Evolutionary conservation across 2,888 invertebrate species (phyloP), one percentile per base, ranked within the genome.

Genomic region (Drosophila pseudotakahashii): DNA sequence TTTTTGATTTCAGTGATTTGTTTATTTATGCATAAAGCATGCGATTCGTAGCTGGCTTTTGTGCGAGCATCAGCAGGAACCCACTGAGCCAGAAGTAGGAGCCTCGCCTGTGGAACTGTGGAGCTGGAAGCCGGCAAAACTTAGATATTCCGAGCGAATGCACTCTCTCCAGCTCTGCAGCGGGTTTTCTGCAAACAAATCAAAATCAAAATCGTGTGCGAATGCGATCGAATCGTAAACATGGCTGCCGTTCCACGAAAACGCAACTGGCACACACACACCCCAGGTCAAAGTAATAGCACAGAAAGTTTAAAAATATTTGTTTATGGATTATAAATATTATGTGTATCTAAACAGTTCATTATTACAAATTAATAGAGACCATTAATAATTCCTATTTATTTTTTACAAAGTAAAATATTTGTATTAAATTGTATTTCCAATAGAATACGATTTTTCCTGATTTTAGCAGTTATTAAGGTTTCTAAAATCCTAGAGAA

Each of bases 1-100:
- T 85, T 82, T 88, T 88, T 88, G 87, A 88, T 88, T 88, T 76
- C 87, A 88, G 74, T 84, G 88, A 84, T 84, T 84, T 84, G 84
- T 84, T 84, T 84, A 84, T 84, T 84, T 84, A 86, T 84, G 84
- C 88, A 84, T 86, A 88, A 86, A 78, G 82, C 87, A 78, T 79
- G 82, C 82, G 82, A 79, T 85, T 87, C 85, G 81, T 81, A 47
- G 71, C 73, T 84, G 58, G 58, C 58, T 74, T 57, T 83, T 83
- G 57, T 83, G 81, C 75, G 58, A 70, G 41, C 88, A 85, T 88
- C 86, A 88, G 86, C 86, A 77, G 73, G 64, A 88, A 73, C 45
- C 67, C 64, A 69, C 30, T 59, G 53, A 60, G 75, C 52, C 53
- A 60, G 54, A 60, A 68, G 64, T 60, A 60, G 76, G 53, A 36